phyloP scores from a whole-genome alignment of 2,113 vertebrate species.

The Siniperca knerii region DNA sequence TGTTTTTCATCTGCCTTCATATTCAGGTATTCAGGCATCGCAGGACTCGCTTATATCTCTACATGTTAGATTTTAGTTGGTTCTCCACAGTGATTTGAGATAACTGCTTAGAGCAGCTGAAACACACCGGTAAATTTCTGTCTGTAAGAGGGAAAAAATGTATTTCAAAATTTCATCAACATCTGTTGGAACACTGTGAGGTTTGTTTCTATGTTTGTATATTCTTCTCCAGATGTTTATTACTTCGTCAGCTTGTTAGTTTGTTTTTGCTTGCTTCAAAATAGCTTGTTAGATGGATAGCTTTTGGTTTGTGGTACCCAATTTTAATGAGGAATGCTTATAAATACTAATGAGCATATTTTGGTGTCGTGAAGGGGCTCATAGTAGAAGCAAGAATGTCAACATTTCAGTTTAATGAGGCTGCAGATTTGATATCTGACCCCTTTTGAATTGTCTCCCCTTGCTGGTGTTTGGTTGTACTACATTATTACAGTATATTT shows the following conservation, averaged over 20 bases:
- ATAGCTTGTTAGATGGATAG: slow-evolving; percentile 16
- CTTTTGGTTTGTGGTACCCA: slow-evolving; percentile 4
- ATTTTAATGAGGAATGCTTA: slow-evolving; percentile 45
- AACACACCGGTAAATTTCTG: not conserved
- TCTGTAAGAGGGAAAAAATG: not conserved
- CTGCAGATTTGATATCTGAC: slow-evolving; percentile 19
- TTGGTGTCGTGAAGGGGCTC: not conserved
- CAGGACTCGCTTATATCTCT: slow-evolving; percentile 3
- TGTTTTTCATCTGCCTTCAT: slow-evolving; percentile 57
- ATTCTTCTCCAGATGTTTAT: slow-evolving; percentile 19
- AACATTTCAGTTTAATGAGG: slow-evolving; percentile 31
- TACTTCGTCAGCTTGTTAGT: not conserved
- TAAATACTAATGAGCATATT: slow-evolving; percentile 36
- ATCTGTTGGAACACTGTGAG: not conserved
- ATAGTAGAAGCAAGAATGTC: not conserved
- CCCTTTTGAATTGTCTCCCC: not conserved
- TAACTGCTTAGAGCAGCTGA: not conserved
- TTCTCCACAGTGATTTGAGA: not conserved
- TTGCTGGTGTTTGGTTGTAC: not conserved
- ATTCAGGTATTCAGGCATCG: slow-evolving; percentile 40
- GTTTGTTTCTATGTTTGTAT: slow-evolving; percentile 1
- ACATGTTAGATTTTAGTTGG: not conserved
- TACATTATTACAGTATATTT: too few relatives aligned
- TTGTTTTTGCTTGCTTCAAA: slow-evolving; percentile 13
- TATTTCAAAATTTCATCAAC: slow-evolving; percentile 2